Evolutionary conservation across 1,140 invertebrate species (phyloP), one percentile per base, ranked within the genome.

Genomic region (Drosophila mayri): DNA sequence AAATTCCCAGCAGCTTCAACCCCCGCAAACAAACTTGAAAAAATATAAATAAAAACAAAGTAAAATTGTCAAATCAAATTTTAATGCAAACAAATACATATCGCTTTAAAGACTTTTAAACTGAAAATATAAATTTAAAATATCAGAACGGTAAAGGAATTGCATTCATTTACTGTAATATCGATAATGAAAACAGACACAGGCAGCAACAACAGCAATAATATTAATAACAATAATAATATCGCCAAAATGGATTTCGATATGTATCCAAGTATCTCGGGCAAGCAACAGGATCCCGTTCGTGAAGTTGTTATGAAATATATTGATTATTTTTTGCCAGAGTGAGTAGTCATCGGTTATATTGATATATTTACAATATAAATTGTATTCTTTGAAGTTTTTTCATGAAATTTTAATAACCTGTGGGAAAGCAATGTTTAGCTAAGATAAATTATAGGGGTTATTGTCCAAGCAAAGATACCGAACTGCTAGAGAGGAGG

Each of bases 241-340:
- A 70, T 6, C 18, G 74, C 28, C 59, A 86, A 79, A 83, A 94
- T 94, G 93, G 93, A 93, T 92, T 93, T 93, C 79, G 94, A 93
- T 92, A 87, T 93, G 78, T 94, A 95, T 93, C 93, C 94, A 84
- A 94, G 94, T 90, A 94, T 95, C 90, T 94, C 94, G 93, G 94
- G 94, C 86, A 94, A 95, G 93, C 94, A 94, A 92, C 94, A 94
- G 92, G 94, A 95, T 93, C 93, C 95, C 71, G 94, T 95, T 44
- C 93, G 94, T 76, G 94, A 95, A 92, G 94, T 95, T 63, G 94
- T 95, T 81, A 94, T 94, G 92, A 95, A 95, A 85, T 95, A 95
- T 92, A 94, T 95, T 76, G 94, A 95, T 93, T 95, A 95, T 91
- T 95, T 95, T 93, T 94, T 94, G 81, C 94, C 94, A 77, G 94